Evolutionary conservation across 2,113 vertebrate genomes (phyloP).

Genomic region (Vulpes ferrilata): DNA sequence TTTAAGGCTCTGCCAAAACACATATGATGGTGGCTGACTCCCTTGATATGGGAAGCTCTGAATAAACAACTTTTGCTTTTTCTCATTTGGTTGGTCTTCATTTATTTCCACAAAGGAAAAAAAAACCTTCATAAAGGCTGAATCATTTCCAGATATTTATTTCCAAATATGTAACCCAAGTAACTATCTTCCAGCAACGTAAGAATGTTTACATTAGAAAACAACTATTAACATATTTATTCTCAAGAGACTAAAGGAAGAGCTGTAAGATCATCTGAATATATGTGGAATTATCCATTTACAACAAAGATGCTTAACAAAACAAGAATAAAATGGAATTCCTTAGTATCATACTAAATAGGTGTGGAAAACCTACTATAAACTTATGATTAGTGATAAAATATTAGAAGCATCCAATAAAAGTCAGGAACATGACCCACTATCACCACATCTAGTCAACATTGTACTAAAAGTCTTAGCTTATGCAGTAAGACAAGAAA

Average conservation of each 20-base stretch:
- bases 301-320: neutral
- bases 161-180: neutral
- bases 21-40: too few species aligned
- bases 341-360: neutral
- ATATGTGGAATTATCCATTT: neutral
- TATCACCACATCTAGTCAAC: rapidly evolving
- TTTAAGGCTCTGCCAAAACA: neutral
- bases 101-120: neutral
- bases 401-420: neutral
- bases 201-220: neutral
- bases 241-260: neutral
- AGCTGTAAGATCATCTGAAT: neutral
- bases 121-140: neutral
- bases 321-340: neutral
- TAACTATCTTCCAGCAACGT: neutral
- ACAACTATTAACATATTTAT: neutral
- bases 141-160: neutral
- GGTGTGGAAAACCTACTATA: neutral
- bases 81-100: neutral
- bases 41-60: neutral
- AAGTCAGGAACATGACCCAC: neutral
- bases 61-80: neutral
- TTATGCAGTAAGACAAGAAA: slow-evolving; percentile 34
- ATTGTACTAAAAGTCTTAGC: neutral
- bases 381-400: neutral